phyloP scores from a whole-genome alignment of 2,888 invertebrate genomes.

The Cheilosia variabilis region DNA sequence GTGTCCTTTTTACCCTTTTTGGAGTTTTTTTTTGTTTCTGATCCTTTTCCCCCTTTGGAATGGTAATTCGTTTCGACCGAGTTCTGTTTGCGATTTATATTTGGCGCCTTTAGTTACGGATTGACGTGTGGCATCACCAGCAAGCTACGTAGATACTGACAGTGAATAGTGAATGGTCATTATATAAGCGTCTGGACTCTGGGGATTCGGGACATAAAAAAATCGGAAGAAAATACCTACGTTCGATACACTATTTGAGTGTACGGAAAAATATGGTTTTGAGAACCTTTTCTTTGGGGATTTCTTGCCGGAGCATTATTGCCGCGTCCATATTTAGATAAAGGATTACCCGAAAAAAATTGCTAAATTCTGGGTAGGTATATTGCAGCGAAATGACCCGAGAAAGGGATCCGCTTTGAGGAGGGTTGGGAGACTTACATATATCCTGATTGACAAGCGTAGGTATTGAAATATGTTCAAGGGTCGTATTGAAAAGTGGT shows the following conservation, averaged over 20 bases:
- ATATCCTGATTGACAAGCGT: constrained; percentile 56
- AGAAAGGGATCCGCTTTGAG: constrained; percentile 1
- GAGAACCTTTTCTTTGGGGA: constrained; percentile 33
- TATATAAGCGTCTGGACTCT: constrained; percentile 58
- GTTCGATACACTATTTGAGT: constrained; percentile 49
- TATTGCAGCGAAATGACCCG: constrained; percentile 54
- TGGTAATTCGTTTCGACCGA: constrained; percentile 68
- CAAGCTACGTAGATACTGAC: constrained; percentile 16
- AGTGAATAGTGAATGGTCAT: constrained; percentile 52
- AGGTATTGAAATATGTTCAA: constrained; percentile 48
- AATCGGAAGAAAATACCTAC: constrained; percentile 8
- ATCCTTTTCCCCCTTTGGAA: constrained; percentile 64
- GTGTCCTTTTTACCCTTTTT: constrained; percentile 69
- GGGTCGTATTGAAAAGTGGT: constrained; percentile 32
- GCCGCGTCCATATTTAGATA: constrained; percentile 27
- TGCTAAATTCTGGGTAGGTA: constrained; percentile 59
- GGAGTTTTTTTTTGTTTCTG: constrained; percentile 16
- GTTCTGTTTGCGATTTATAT: constrained; percentile 47
- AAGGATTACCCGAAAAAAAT: constrained; percentile 53
- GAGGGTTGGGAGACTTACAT: background rate
- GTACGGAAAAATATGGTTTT: constrained; percentile 54
- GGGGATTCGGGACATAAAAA: constrained; percentile 49
- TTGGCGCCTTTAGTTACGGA: constrained; percentile 38
- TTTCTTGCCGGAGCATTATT: constrained; percentile 28
- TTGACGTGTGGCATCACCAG: constrained; percentile 44